A percentile compares a stretch with the other conserved stretches of the same genome.
phyloP scores from a whole-genome alignment of 2,888 invertebrate genomes.

The Byasa hedistus region DNA sequence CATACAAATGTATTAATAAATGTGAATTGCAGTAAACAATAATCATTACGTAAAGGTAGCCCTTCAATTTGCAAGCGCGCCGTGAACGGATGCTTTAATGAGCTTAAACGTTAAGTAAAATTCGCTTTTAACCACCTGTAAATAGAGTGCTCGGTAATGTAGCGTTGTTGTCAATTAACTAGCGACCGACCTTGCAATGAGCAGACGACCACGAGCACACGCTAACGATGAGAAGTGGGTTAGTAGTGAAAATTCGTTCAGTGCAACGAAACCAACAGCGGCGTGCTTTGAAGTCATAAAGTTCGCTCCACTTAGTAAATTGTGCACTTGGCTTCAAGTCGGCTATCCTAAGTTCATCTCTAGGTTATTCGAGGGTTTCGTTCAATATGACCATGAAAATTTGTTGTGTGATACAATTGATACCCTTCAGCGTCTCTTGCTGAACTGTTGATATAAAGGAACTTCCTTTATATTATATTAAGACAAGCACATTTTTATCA shows the following conservation, averaged over 20 bases:
- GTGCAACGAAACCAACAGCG: slow-evolving; percentile 17
- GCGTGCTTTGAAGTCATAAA: neutral
- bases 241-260: slow-evolving; percentile 20
- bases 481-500: no score
- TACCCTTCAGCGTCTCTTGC: no score
- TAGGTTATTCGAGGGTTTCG: neutral
- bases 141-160: slow-evolving; percentile 5
- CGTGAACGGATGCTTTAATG: slow-evolving; percentile 18
- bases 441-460: no score
- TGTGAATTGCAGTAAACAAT: neutral
- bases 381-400: neutral
- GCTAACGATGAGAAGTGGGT: slow-evolving; percentile 28
- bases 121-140: neutral
- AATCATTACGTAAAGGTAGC: slow-evolving; percentile 14
- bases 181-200: slow-evolving; percentile 21
- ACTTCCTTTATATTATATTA: no score
- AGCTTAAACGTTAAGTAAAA: slow-evolving; percentile 12
- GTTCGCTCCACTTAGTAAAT: neutral
- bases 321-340: neutral
- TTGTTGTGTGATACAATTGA: no score
- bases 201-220: slow-evolving; percentile 16
- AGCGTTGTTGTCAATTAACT: slow-evolving; percentile 20
- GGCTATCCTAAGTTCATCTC: neutral
- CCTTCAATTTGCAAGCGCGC: slow-evolving; percentile 14
- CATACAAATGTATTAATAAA: neutral